phyloP scores from a whole-genome alignment of 2,797 vertebrate species.

The Miopithecus talapoin region DNA sequence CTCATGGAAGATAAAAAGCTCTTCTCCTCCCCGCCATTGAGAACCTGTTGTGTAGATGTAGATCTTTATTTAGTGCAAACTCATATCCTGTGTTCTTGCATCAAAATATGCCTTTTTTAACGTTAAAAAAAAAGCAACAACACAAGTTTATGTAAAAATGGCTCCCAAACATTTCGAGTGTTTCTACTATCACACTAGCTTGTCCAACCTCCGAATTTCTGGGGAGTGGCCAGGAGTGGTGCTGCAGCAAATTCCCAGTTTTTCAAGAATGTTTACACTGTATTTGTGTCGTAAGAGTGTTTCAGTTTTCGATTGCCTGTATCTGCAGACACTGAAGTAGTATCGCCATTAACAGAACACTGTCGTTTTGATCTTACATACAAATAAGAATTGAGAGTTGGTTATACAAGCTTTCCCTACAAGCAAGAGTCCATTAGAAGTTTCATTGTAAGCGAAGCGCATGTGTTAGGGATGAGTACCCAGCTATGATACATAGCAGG shows the following conservation, averaged over 20 bases:
- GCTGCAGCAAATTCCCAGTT: background rate
- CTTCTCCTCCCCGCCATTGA: background rate
- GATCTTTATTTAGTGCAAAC: background rate
- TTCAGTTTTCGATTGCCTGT: background rate
- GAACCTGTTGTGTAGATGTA: background rate
- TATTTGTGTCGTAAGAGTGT: background rate
- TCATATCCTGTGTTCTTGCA: background rate
- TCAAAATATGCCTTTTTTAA: background rate
- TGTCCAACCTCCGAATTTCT: background rate
- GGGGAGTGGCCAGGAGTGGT: background rate
- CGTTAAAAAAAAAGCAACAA: background rate
- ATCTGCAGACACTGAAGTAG: background rate
- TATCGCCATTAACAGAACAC: background rate
- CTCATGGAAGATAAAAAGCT: background rate
- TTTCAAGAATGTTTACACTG: background rate
- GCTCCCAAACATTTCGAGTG: background rate
- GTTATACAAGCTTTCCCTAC: background rate
- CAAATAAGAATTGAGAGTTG: background rate
- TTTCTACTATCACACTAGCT: background rate
- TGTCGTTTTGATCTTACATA: background rate
- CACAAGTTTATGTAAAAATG: background rate
- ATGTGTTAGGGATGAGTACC: background rate
- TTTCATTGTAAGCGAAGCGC: background rate
- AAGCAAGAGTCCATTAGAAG: background rate
- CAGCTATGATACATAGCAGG: background rate